Evolutionary conservation across 2,113 vertebrate genomes (phyloP).

Genomic region (Empidonax traillii): DNA sequence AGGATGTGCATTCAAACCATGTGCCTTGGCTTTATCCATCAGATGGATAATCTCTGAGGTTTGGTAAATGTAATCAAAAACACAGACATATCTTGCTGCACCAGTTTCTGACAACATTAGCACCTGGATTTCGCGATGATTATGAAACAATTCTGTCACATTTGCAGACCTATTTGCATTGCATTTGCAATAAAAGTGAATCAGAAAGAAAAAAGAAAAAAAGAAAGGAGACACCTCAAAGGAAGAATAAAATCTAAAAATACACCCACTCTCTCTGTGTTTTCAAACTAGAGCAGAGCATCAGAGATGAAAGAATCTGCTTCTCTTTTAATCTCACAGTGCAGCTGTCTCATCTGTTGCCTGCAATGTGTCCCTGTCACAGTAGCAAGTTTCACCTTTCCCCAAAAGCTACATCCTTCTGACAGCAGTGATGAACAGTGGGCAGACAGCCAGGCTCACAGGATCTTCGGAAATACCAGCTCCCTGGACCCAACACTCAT

Average conservation of each 20-base stretch:
- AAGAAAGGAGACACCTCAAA: neutral
- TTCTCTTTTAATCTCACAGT: constrained; percentile 40
- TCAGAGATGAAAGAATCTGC: constrained; percentile 25
- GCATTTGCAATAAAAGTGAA: neutral
- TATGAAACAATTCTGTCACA: neutral
- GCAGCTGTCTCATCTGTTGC: constrained; percentile 23
- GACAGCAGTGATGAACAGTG: constrained; percentile 3
- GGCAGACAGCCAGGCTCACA: neutral
- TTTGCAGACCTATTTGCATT: constrained; percentile 16
- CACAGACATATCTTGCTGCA: neutral
- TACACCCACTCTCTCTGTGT: neutral
- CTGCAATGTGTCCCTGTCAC: neutral
- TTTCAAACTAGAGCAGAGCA: constrained; percentile 19
- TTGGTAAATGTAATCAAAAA: neutral
- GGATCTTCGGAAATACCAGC: neutral
- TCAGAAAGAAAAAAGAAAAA: neutral
- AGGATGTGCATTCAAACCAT: neutral
- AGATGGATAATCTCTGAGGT: neutral
- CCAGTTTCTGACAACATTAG: neutral
- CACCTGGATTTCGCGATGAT: neutral
- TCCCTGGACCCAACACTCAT: neutral
- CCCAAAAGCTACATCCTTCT: neutral
- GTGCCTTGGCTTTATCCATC: neutral
- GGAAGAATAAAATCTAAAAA: constrained; percentile 16
- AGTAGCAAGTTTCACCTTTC: constrained; percentile 14